Conservation (phyloP, 1,140 invertebrate species). For the Mercenaria mercenaria region DNA sequence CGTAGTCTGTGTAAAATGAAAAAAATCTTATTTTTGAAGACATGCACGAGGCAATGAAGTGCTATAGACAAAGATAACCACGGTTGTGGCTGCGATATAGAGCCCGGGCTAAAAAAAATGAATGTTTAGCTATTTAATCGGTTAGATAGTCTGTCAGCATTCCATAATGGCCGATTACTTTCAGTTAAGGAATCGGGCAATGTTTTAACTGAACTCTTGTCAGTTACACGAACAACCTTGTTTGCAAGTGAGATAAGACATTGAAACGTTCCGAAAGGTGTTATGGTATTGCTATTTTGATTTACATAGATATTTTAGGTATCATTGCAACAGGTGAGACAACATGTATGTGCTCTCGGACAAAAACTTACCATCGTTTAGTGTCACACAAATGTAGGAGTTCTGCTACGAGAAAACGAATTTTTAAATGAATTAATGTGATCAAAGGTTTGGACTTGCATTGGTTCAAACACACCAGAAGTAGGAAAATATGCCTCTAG, state of each 20-base stretch:
- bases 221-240: neutral
- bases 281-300: neutral
- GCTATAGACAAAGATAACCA: constrained; percentile 83
- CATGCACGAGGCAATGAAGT: constrained; percentile 65
- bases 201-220: constrained; percentile 47
- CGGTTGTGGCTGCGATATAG: constrained; percentile 74
- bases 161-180: constrained; percentile 68
- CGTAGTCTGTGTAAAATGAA: constrained; percentile 53
- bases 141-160: constrained; percentile 47
- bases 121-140: constrained; percentile 38
- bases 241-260: constrained; percentile 16
- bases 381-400: constrained; percentile 48
- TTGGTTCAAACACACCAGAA: constrained; percentile 70
- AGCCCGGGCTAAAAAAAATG: constrained; percentile 61
- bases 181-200: constrained; percentile 39
- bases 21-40: constrained; percentile 56
- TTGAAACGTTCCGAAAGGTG: constrained; percentile 1
- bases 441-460: constrained; percentile 68
- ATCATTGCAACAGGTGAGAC: neutral
- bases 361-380: neutral
- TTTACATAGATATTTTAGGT: neutral
- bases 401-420: constrained; percentile 67
- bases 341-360: constrained; percentile 3
- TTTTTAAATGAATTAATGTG: constrained; percentile 60
- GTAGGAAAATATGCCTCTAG: constrained; percentile 47